Evolutionary conservation across 2,113 vertebrate species (phyloP).

Genomic region (Malurus alboscapulatus): DNA sequence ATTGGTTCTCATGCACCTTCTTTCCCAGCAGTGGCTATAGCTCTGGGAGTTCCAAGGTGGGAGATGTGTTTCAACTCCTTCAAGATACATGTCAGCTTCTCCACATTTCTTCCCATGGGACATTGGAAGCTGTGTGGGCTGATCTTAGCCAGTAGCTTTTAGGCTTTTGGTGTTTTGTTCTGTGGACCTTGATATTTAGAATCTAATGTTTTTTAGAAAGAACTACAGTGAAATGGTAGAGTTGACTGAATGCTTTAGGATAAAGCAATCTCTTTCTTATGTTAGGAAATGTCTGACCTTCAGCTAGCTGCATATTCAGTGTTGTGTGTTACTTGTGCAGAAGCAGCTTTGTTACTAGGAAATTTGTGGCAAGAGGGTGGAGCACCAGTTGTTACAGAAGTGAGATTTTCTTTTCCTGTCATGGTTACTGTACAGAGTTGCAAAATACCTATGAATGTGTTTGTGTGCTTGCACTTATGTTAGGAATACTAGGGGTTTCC

Average conservation of each 20-base stretch:
- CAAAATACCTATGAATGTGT: not conserved
- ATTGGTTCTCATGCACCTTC: not conserved
- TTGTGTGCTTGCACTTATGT: not conserved
- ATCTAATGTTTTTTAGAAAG: not conserved
- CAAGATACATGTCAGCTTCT: not conserved
- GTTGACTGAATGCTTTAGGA: not conserved
- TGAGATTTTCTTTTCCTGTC: constrained; percentile 31
- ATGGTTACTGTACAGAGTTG: not conserved
- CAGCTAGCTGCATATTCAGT: not conserved
- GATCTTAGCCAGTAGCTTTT: not conserved
- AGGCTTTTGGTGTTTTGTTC: not conserved
- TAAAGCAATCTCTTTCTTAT: not conserved
- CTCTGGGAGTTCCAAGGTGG: not conserved
- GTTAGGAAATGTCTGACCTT: not conserved
- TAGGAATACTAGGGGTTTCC: not conserved
- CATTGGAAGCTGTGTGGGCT: not conserved
- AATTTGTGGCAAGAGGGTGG: constrained; percentile 43
- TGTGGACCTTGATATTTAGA: not conserved
- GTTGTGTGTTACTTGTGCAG: not conserved
- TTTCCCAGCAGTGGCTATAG: not conserved
- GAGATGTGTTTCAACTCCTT: not conserved
- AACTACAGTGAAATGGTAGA: not conserved
- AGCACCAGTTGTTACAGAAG: constrained; percentile 14
- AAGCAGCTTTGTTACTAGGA: constrained; percentile 47
- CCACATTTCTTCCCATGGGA: not conserved